Evolutionary conservation across 2,797 vertebrate genomes (phyloP), one percentile per base, ranked within the genome.

Genomic region (Clarias fuscus): DNA sequence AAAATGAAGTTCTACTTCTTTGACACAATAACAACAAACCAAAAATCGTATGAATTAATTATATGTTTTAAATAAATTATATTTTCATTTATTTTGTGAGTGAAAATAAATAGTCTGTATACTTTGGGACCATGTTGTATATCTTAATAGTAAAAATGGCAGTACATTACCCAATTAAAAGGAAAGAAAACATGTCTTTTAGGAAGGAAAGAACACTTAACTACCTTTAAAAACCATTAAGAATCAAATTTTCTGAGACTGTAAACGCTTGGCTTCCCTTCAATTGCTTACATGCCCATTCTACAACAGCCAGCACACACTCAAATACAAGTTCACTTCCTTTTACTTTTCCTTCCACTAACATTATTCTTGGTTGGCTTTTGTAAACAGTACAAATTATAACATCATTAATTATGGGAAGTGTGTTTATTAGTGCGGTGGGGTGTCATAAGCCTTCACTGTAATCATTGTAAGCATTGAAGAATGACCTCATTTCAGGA

Each of bases 401-500:
- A 91, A 89, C 82, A 87, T 88, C 71, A 84, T 84, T 91, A 90
- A 87, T 91, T 86, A 85, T 85, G 84, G 87, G 84, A 83, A 91
- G 88, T 87, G 90, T 85, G 67, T 87, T 88, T 76, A 78, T 85
- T 82, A 88, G 86, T 89, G 88, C 88, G 82, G 86, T 87, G 88
- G 86, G 90, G 86, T 92, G 88, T 91, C 86, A 68, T 58, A 85
- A 56, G 86, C 88, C 86, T 62, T 89, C 78, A 86, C 75, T 64
- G 91, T 82, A 90, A 92, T 90, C 91, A 90, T 83, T 90, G 88
- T 90, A 68, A 83, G 61, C 43, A 75, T 48, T 86, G 82, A 91
- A 89, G 87, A 70, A 77, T 91, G 89, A 90, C 86, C 83, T 93
- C 90, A 93, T 91, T 90, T 86, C 33, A 91, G 67, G 81, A 89